A percentile compares a stretch with the other conserved stretches of the same genome.
These are phyloP conservation scores for Muntiacus reevesi DNA, from an alignment of 2,113 vertebrate species.

Conservation along the genomic window DNA sequence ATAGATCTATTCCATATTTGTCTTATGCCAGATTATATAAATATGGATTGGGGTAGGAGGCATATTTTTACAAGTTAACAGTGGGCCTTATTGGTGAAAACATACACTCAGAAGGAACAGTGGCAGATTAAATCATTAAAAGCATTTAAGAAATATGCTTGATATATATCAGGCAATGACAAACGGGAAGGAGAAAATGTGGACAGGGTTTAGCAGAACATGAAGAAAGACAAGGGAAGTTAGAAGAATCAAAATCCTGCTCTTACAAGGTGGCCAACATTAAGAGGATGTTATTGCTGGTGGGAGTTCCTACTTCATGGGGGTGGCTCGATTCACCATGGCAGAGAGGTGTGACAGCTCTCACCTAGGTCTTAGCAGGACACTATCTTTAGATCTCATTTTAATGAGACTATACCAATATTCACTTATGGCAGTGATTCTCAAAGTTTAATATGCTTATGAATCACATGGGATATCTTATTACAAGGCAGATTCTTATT, in stretches of 20 bases:
- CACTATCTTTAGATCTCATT: background rate
- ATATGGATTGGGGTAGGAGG: background rate
- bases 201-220: background rate
- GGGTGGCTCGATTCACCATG: background rate
- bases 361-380: background rate
- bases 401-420: background rate
- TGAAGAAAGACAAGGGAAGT: background rate
- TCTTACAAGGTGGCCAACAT: background rate
- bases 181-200: background rate
- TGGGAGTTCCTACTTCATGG: background rate
- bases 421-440: background rate
- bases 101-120: background rate
- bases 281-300: background rate
- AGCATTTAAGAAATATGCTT: background rate
- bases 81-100: background rate
- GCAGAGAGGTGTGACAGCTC: background rate
- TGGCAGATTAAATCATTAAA: background rate
- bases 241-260: background rate
- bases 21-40: background rate
- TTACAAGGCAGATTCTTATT: background rate
- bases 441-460: background rate
- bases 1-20: background rate
- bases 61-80: background rate
- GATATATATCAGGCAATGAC: background rate
- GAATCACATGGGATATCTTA: background rate